A percentile compares a stretch with the other conserved stretches of the same genome.
Conservation (phyloP, 2,797 vertebrate species). For the Phoebastria nigripes region DNA sequence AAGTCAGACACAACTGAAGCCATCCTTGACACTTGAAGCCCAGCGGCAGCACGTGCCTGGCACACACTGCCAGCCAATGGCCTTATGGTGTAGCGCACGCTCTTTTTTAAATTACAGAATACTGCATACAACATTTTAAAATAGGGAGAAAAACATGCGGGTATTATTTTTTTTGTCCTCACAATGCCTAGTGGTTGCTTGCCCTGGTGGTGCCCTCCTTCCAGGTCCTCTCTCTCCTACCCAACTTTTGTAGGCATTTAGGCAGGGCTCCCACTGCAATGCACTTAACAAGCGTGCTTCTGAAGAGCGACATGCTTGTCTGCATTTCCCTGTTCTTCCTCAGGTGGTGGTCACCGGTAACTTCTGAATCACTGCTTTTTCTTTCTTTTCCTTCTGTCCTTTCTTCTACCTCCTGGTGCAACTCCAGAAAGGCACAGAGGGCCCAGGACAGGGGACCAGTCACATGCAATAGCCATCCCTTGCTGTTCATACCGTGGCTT, state of each 20-base stretch:
- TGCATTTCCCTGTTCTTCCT: not conserved
- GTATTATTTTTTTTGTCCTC: not conserved
- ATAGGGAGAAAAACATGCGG: not conserved
- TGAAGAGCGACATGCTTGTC: not conserved
- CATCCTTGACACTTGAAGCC: fast-evolving
- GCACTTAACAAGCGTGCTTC: fast-evolving
- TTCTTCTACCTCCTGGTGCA: not conserved
- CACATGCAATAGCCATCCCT: not conserved
- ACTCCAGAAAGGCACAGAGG: not conserved
- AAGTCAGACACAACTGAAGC: not conserved
- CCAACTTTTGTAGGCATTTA: not conserved
- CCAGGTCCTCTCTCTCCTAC: not conserved
- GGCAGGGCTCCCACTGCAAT: not conserved
- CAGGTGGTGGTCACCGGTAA: not conserved
- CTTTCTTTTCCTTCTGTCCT: not conserved
- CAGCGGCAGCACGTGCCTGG: not conserved
- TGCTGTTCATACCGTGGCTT: not conserved
- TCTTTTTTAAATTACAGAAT: not conserved
- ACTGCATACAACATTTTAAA: not conserved
- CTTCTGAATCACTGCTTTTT: not conserved
- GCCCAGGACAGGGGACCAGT: not conserved
- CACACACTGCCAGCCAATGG: not conserved
- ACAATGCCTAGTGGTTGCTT: not conserved
- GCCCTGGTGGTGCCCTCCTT: not conserved
- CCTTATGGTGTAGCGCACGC: fast-evolving